Conservation (phyloP, 2,113 vertebrate species). For the Calyptommatus sinebrachiatus region DNA sequence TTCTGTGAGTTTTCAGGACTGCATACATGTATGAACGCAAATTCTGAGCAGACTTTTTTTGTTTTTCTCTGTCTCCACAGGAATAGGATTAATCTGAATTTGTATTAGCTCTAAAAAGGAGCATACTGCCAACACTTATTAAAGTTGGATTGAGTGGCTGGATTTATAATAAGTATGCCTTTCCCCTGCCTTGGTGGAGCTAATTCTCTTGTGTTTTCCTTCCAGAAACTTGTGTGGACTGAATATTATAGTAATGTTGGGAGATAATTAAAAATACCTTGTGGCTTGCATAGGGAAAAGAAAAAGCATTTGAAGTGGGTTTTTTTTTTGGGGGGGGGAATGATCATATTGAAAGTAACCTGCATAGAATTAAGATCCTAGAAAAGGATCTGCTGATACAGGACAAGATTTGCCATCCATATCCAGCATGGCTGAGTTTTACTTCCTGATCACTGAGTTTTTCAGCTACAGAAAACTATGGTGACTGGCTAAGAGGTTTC, state of each 20-base stretch:
- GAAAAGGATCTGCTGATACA: background rate
- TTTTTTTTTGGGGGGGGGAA: background rate
- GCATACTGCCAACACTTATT: constrained; percentile 56
- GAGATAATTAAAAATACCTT: background rate
- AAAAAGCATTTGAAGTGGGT: background rate
- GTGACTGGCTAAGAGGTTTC: too few species aligned
- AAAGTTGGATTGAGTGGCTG: constrained; percentile 52
- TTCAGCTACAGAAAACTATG: too few species aligned
- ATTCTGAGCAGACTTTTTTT: constrained; percentile 37
- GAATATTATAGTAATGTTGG: background rate
- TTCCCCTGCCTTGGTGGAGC: background rate
- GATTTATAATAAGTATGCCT: constrained; percentile 16
- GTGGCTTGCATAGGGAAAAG: background rate
- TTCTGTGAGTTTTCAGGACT: constrained; percentile 23
- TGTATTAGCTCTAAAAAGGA: constrained; percentile 58
- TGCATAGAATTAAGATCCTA: background rate
- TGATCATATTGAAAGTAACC: background rate
- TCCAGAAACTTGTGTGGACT: background rate
- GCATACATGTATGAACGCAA: background rate
- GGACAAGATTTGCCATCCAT: too few species aligned
- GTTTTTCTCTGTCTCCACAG: constrained; percentile 51
- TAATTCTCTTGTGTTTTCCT: constrained; percentile 20
- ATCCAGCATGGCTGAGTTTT: too few species aligned
- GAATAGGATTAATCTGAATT: constrained; percentile 46
- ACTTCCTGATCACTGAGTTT: too few species aligned